phyloP scores from a whole-genome alignment of 2,888 invertebrate genomes.

The Calameuta pallipes region DNA sequence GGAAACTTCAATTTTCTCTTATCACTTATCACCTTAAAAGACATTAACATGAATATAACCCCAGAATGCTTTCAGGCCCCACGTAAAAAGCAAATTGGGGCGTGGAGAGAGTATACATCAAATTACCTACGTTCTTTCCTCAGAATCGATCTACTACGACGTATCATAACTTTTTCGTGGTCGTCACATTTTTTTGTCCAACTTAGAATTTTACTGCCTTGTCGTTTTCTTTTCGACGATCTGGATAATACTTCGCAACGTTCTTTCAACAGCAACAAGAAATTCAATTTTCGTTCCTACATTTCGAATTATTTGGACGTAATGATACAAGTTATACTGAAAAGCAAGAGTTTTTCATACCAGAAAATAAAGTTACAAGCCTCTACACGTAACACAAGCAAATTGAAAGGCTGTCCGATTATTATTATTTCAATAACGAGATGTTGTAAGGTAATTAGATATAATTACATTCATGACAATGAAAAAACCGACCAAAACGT shows the following conservation, averaged over 20 bases:
- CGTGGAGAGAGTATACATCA: conserved; percentile 51
- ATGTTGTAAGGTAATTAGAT: conserved; percentile 45
- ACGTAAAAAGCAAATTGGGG: conserved; percentile 57
- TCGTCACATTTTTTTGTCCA: no score
- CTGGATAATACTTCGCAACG: no score
- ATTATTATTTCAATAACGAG: conserved; percentile 10
- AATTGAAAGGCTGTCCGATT: conserved; percentile 8
- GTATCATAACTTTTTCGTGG: not conserved
- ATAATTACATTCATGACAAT: conserved; percentile 49
- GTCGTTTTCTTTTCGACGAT: no score
- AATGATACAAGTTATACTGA: no score
- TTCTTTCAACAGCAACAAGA: no score
- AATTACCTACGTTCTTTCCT: conserved; percentile 50
- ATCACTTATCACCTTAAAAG: conserved; percentile 32
- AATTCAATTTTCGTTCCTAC: no score
- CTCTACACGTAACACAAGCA: not conserved
- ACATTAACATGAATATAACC: conserved; percentile 56
- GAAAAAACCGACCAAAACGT: conserved; percentile 33
- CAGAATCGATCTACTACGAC: conserved; percentile 24
- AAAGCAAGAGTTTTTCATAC: no score
- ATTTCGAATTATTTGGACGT: no score
- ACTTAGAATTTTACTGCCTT: no score
- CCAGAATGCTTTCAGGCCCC: conserved; percentile 60
- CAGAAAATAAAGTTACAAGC: no score
- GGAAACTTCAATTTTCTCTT: conserved; percentile 18